These are phyloP conservation scores for Iguana delicatissima DNA, from an alignment of 2,797 vertebrate species.

Conservation along the genomic window DNA sequence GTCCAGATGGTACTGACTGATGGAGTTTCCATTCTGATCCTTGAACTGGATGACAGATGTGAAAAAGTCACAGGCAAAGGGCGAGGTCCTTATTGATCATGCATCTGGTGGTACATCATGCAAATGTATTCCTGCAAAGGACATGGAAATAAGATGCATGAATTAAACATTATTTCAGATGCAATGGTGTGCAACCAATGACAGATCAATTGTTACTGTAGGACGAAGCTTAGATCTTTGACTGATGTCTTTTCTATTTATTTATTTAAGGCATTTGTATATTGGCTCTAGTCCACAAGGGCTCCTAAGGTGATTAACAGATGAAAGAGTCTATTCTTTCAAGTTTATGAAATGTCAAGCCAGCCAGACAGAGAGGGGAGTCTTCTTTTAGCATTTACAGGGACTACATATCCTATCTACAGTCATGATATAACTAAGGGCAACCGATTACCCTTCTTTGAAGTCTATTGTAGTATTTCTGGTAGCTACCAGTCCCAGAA, in stretches of 20 bases:
- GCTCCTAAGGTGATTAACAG: background rate
- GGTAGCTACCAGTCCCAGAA: background rate
- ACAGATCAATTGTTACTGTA: background rate
- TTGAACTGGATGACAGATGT: slow-evolving; percentile 29
- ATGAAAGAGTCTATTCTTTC: no score
- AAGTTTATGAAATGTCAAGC: no score
- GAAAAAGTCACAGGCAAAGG: background rate
- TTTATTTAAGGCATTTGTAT: no score
- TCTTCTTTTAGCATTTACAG: background rate
- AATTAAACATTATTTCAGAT: slow-evolving; percentile 8
- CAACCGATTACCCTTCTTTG: background rate
- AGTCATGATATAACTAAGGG: background rate
- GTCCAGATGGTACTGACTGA: slow-evolving; percentile 18
- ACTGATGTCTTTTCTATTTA: background rate
- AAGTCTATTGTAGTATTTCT: background rate
- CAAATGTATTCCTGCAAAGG: background rate
- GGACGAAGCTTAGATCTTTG: background rate
- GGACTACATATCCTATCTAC: background rate
- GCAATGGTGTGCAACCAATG: background rate
- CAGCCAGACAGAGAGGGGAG: no score
- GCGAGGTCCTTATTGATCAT: slow-evolving; percentile 7
- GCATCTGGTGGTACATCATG: background rate
- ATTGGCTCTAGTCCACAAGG: background rate
- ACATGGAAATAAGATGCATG: background rate
- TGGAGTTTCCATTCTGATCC: slow-evolving; percentile 18